A percentile compares a stretch with the other conserved stretches of the same genome.
Evolutionary conservation across 2,113 vertebrate genomes (phyloP).

Genomic region (Urocynchramus pylzowi): DNA sequence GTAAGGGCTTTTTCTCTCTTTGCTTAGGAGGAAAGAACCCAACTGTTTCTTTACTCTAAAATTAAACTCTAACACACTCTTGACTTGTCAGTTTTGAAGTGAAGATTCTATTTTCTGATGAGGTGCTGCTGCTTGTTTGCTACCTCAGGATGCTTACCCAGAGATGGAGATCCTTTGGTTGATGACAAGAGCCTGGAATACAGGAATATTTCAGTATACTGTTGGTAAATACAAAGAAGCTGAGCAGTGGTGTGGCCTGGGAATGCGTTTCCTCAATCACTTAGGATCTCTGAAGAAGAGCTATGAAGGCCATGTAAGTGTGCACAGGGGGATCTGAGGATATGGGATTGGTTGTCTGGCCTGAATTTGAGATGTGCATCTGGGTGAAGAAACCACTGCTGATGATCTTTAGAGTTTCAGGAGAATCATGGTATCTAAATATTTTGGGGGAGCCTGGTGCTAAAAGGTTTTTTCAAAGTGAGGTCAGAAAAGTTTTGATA

Average conservation of each 20-base stretch:
- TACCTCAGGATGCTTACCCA: slow-evolving; percentile 74
- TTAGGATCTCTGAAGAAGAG: slow-evolving; percentile 81
- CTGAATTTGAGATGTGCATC: neutral
- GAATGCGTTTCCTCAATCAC: slow-evolving; percentile 82
- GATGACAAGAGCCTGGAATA: slow-evolving; percentile 90
- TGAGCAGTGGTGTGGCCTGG: slow-evolving; percentile 86
- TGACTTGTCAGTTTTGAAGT: neutral
- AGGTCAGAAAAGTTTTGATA: neutral
- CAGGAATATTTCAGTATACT: slow-evolving; percentile 82
- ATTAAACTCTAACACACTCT: neutral
- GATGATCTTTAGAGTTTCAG: neutral
- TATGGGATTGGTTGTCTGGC: neutral
- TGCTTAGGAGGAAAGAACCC: neutral
- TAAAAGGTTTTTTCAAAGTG: neutral
- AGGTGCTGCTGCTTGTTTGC: neutral
- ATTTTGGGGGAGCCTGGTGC: neutral
- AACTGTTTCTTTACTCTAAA: neutral
- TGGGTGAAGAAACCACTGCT: neutral
- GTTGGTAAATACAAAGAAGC: slow-evolving; percentile 76
- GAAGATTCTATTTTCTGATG: neutral
- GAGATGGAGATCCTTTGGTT: slow-evolving; percentile 88
- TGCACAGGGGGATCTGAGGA: neutral
- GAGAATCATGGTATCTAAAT: neutral
- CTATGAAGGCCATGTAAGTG: slow-evolving; percentile 83
- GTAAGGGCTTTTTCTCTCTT: neutral